A percentile compares a stretch with the other conserved stretches of the same genome.
Evolutionary conservation across 2,888 invertebrate genomes (phyloP).

Genomic region (Heliconius erato): DNA sequence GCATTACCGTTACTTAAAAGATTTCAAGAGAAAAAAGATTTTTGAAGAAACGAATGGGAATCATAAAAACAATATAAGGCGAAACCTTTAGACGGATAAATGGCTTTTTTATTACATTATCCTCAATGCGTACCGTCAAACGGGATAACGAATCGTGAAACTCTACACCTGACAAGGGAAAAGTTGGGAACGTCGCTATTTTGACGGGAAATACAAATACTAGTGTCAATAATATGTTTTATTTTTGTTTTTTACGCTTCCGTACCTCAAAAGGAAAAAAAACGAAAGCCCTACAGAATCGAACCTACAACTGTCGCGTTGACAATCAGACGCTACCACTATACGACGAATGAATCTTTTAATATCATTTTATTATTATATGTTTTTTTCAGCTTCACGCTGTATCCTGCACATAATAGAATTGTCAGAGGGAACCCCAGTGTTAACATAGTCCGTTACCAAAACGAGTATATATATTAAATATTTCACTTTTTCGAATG

Average conservation of each 20-base stretch:
- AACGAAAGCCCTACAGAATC: no score
- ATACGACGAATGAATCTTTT: no score
- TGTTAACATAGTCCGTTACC: neutral
- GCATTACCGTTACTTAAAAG: constrained; percentile 15
- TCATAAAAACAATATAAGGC: constrained; percentile 30
- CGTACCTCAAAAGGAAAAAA: no score
- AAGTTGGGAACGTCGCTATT: neutral
- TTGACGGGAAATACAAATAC: neutral
- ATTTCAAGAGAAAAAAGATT: constrained; percentile 12
- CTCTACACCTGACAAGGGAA: constrained; percentile 25
- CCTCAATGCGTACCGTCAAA: constrained; percentile 11
- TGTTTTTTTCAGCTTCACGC: no score
- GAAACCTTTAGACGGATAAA: constrained; percentile 32
- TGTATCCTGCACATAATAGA: no score
- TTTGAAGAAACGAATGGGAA: constrained; percentile 2
- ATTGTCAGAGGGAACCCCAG: no score
- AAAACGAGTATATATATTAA: neutral
- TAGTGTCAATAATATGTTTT: neutral
- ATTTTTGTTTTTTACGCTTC: neutral
- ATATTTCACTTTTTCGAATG: neutral
- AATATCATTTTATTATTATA: no score
- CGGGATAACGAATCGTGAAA: constrained; percentile 27
- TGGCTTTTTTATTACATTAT: constrained; percentile 29
- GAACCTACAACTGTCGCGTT: no score
- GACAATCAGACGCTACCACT: no score